phyloP scores from a whole-genome alignment of 1,140 invertebrate species.

The Armadillidium nasatum region DNA sequence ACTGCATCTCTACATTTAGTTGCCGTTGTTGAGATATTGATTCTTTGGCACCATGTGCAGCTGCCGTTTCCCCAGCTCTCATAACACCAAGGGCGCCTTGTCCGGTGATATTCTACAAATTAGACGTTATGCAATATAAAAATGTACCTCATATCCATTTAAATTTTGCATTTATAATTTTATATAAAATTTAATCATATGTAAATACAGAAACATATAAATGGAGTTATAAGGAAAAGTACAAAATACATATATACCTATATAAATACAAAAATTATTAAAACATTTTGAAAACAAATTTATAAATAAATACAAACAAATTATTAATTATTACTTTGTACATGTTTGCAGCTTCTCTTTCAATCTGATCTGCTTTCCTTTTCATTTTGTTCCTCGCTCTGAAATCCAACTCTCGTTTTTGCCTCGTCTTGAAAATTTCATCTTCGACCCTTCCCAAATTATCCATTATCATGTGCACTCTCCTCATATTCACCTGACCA shows the following conservation, averaged over 20 bases:
- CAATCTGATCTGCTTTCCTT: slow-evolving; percentile 51
- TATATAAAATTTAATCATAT: no score
- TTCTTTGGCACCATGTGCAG: slow-evolving; percentile 37
- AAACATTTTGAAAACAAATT: no score
- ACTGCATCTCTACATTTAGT: not conserved
- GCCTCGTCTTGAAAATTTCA: slow-evolving; percentile 91
- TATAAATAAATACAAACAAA: no score
- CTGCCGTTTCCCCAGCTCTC: slow-evolving; percentile 36
- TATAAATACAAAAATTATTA: no score
- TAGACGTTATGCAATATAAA: not conserved
- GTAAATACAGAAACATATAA: no score
- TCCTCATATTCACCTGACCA: slow-evolving; percentile 83
- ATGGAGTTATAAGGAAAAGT: no score
- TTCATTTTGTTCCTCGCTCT: slow-evolving; percentile 69
- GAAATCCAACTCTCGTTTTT: slow-evolving; percentile 77
- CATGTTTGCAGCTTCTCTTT: slow-evolving; percentile 46
- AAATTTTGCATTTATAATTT: no score
- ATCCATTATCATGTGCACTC: slow-evolving; percentile 90
- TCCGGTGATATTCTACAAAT: slow-evolving; percentile 32
- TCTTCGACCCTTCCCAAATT: slow-evolving; percentile 93
- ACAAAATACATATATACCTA: no score
- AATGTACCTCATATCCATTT: no score
- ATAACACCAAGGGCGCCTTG: slow-evolving; percentile 38
- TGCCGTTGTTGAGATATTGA: not conserved
- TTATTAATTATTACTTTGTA: slow-evolving; percentile 24